Base-by-base conservation (phyloP, 92 coral and sea anemone species). In the Parazoanthus swiftii region DNA sequence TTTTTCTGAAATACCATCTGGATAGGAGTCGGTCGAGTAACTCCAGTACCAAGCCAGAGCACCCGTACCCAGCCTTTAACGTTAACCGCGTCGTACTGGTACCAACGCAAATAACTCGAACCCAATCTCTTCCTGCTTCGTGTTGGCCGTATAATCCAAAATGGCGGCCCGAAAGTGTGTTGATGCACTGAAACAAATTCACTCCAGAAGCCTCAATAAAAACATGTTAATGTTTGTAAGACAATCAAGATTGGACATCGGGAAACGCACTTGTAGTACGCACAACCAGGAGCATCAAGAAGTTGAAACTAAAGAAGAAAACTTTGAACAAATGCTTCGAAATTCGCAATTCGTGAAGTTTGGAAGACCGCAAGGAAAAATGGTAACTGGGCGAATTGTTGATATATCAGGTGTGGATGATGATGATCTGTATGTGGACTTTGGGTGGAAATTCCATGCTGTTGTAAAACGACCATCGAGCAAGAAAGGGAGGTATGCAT, bases 371-470 rank as follows among this genome's bases (percentile, higher is more conserved):
- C 85, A 37, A 14, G 95, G 95, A 6, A 95, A 94, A 76, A 82
- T 79, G 20, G 96, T 96, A 4, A 74, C 89, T 18, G 98, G 98
- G 0, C 79, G 43, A 78, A 91, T 96, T 10, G 77, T 87, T 1
- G 95, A 95, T 89, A 81, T 96, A 11, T 92, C 95, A 51, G 85
- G 74, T 3, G 37, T 84, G 38, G 98, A 92, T 0, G 89, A 87
- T 36, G 88, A 82, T 37, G 98, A 96, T 77, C 88, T 96, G 82
- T 96, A 96, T 74, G 93, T 96, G 14, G 98, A 96, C 88, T 91
- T 96, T 89, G 98, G 98, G 13, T 96, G 98, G 98, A 96, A 96
- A 68, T 92, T 96, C 86, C 95, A 96, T 88, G 93, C 98, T 3
- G 98, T 96, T 77, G 93, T 92, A 21, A 95, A 92, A 43, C 83